Conservation (phyloP, 2,113 vertebrate species). For the Chaetorhynchus papuensis region DNA sequence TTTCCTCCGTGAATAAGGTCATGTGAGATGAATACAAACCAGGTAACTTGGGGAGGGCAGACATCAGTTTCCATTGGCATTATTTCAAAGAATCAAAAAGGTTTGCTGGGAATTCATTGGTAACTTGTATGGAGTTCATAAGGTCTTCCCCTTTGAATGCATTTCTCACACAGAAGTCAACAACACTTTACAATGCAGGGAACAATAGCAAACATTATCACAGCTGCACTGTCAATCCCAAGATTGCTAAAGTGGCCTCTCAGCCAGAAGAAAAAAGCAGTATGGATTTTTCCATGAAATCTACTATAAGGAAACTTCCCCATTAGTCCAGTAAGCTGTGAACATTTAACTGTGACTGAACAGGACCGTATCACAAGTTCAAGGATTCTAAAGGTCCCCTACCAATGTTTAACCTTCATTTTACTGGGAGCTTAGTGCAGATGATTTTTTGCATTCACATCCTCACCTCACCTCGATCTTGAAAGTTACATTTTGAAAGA, state of each 20-base stretch:
- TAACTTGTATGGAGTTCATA: not conserved
- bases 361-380: accelerated
- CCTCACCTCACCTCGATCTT: not conserved
- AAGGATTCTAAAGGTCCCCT: not conserved
- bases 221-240: not conserved
- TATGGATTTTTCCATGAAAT: not conserved
- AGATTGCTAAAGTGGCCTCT: not conserved
- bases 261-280: not conserved
- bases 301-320: not conserved
- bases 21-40: not conserved
- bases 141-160: not conserved
- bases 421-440: not conserved
- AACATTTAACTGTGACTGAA: not conserved
- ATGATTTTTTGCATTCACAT: not conserved
- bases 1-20: not conserved
- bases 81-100: not conserved
- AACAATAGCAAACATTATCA: not conserved
- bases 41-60: not conserved
- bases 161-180: not conserved
- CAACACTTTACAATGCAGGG: not conserved
- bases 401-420: not conserved
- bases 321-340: not conserved
- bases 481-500: not conserved
- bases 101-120: not conserved
- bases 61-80: not conserved